Evolutionary conservation across 30 jellyfish, hydroid and myxozoan species (phyloP).

Genomic region (Rhopilema esculentum): DNA sequence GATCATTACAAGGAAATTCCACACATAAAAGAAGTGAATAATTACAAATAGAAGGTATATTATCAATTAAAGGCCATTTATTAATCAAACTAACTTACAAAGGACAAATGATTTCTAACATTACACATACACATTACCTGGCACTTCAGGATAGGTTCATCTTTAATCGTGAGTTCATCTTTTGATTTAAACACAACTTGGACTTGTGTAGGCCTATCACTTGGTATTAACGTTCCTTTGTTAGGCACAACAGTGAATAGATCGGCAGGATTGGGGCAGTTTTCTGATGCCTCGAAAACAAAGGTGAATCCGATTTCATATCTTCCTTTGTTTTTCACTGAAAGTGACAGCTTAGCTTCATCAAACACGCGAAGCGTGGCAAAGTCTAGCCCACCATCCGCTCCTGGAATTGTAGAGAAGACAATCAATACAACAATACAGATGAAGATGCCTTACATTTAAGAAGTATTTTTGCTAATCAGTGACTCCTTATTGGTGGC

Average conservation of each 20-base stretch:
- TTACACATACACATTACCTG: conserved; percentile 74
- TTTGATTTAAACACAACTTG: conserved; percentile 82
- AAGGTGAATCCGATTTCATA: conserved; percentile 85
- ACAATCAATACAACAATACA: not conserved
- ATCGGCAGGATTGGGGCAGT: conserved; percentile 48
- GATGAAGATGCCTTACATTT: not conserved
- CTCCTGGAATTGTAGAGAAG: conserved; percentile 56
- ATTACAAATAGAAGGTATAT: no score
- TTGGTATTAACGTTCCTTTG: conserved; percentile 90
- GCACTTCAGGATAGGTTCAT: conserved; percentile 86
- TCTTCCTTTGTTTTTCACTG: conserved; percentile 96
- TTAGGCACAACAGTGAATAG: conserved; percentile 79
- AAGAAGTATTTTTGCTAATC: no score
- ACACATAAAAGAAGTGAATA: no score
- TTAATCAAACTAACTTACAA: no score
- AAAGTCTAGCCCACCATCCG: conserved; percentile 98
- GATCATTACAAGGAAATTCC: no score
- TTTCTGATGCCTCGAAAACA: conserved; percentile 72
- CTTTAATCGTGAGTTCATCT: conserved; percentile 77
- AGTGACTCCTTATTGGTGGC: no score
- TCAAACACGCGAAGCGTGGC: conserved; percentile 91
- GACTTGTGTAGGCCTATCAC: conserved; percentile 96
- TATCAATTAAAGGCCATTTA: no score
- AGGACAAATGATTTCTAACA: no score
- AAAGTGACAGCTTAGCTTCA: conserved; percentile 85